These are phyloP conservation scores for Pteruthius melanotis DNA, from an alignment of 2,113 vertebrate genomes.

Conservation along the genomic window DNA sequence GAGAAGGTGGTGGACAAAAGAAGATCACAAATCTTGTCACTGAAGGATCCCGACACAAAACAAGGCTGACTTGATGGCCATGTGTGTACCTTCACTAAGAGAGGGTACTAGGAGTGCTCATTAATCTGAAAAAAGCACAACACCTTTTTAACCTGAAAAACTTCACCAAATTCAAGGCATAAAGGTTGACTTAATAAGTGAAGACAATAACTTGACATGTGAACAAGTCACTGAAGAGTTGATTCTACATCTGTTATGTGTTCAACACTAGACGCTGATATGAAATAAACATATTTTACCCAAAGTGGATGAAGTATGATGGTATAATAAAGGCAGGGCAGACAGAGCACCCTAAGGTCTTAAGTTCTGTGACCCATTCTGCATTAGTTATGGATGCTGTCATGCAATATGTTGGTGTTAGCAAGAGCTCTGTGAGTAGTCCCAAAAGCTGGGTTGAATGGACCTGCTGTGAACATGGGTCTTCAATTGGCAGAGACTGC, in stretches of 20 bases:
- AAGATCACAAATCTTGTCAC: neutral
- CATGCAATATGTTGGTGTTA: neutral
- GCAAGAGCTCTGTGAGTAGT: neutral
- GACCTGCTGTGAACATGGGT: neutral
- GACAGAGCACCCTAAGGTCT: neutral
- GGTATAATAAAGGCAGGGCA: neutral
- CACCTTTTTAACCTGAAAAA: neutral
- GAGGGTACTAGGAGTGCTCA: neutral
- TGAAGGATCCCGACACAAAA: neutral
- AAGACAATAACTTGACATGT: neutral
- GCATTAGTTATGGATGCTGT: neutral
- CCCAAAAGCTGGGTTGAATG: neutral
- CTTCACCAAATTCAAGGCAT: neutral
- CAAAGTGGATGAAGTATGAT: neutral
- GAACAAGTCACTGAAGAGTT: neutral
- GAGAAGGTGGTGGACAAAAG: neutral
- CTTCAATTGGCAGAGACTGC: neutral
- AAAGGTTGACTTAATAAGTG: neutral
- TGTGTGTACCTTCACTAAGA: neutral
- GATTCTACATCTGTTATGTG: neutral
- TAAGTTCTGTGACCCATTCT: neutral
- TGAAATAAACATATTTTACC: neutral
- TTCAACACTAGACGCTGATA: neutral
- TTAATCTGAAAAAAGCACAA: neutral
- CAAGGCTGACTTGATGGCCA: neutral